These are phyloP conservation scores for Perca schrenkii DNA, from an alignment of 2,113 vertebrate genomes.

Conservation along the genomic window DNA sequence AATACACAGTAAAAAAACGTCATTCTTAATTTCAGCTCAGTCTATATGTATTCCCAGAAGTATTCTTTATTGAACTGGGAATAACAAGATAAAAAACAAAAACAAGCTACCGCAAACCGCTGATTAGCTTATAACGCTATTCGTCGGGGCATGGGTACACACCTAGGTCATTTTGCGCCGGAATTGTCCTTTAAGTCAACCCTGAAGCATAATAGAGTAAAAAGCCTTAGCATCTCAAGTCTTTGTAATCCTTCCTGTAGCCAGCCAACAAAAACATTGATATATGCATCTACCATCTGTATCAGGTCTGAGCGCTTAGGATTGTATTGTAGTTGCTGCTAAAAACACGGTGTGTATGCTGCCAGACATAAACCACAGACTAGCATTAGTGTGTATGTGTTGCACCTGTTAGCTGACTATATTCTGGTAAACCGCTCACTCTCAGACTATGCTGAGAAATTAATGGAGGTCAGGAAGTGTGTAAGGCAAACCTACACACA, in stretches of 20 bases:
- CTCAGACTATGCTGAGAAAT: constrained; percentile 88
- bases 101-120: too few relatives aligned
- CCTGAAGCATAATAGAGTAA: background rate
- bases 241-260: background rate
- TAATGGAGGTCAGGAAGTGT: constrained; percentile 90
- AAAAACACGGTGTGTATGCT: constrained; percentile 36
- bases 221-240: background rate
- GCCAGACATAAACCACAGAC: constrained; percentile 65
- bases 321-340: constrained; percentile 17
- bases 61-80: background rate
- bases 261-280: constrained; percentile 4
- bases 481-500: constrained; percentile 37
- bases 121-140: too few relatives aligned
- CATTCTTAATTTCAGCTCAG: background rate
- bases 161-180: too few relatives aligned
- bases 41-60: background rate
- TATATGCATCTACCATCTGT: background rate
- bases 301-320: background rate
- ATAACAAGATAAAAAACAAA: background rate
- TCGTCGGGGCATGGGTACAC: too few relatives aligned
- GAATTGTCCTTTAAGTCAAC: background rate
- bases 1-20: background rate
- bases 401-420: constrained; percentile 68
- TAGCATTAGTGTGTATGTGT: constrained; percentile 29
- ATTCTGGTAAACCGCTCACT: constrained; percentile 82